These are phyloP conservation scores for Coenonympha glycerion DNA, from an alignment of 2,888 invertebrate species.

Conservation along the genomic window DNA sequence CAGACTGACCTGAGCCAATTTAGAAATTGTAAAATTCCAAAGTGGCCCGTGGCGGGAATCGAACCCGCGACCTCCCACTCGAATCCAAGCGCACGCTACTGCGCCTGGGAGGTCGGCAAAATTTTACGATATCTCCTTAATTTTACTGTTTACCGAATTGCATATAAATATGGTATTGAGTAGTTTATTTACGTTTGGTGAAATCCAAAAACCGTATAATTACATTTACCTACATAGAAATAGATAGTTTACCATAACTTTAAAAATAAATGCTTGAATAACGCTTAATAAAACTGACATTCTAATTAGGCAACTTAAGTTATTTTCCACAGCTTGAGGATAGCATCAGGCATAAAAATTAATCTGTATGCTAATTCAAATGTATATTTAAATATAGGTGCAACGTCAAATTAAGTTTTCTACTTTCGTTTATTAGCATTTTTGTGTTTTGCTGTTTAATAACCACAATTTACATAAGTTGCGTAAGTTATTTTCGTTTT, in stretches of 20 bases:
- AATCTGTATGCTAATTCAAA: constrained; percentile 7
- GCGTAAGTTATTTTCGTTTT: neutral
- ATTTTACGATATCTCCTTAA: no score
- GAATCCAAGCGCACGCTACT: no score
- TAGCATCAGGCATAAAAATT: neutral
- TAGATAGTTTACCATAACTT: neutral
- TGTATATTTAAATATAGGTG: constrained; percentile 10
- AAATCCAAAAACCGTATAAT: no score
- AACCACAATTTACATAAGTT: neutral
- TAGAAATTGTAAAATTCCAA: no score
- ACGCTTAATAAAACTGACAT: neutral
- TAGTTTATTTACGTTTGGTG: no score
- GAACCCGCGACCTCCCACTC: no score
- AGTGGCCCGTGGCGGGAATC: no score
- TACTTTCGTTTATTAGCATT: constrained; percentile 23
- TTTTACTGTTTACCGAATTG: no score
- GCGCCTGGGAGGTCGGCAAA: no score
- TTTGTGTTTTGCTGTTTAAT: constrained; percentile 13
- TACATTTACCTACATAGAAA: no score
- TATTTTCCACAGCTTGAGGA: neutral
- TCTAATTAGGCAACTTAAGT: neutral
- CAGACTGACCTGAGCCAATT: no score
- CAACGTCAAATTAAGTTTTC: constrained; percentile 6
- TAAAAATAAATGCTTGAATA: neutral
- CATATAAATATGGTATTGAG: no score